These are phyloP conservation scores for Protodeltote pygarga DNA, from an alignment of 2,888 invertebrate species.

Conservation along the genomic window DNA sequence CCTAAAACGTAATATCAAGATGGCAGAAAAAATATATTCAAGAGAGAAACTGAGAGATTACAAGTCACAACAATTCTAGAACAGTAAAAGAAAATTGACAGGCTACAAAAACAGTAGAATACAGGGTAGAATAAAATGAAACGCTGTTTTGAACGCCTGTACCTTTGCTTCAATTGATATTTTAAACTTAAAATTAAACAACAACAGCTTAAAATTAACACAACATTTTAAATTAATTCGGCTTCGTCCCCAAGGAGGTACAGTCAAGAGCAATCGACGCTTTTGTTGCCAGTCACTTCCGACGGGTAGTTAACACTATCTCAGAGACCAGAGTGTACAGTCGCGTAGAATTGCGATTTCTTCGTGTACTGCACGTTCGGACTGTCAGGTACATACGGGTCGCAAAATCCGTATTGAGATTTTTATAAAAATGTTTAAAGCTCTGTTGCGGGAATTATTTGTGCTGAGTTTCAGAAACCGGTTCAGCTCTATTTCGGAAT, in stretches of 20 bases:
- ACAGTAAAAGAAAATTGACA: constrained; percentile 26
- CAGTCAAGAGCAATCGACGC: constrained; percentile 60
- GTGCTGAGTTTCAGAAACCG: constrained; percentile 1
- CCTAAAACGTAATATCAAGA: constrained; percentile 9
- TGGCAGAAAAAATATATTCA: constrained; percentile 20
- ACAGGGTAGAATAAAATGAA: constrained; percentile 14
- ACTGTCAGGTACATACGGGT: constrained; percentile 24
- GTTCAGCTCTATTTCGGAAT: constrained; percentile 5
- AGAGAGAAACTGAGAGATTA: constrained; percentile 29
- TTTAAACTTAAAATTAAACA: constrained; percentile 48
- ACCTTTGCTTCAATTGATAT: constrained; percentile 32
- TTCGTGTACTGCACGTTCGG: constrained; percentile 16
- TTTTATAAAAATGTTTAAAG: constrained; percentile 25
- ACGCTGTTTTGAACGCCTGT: constrained; percentile 17
- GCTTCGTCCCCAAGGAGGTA: constrained; percentile 51
- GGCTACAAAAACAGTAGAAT: constrained; percentile 26
- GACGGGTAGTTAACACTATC: constrained; percentile 68
- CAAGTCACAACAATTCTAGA: constrained; percentile 30
- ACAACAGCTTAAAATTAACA: constrained; percentile 60
- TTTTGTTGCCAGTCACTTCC: constrained; percentile 51
- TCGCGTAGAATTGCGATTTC: constrained; percentile 35
- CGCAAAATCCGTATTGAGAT: constrained; percentile 21
- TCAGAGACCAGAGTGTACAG: constrained; percentile 56
- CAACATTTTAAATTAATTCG: constrained; percentile 61
- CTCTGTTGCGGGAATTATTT: constrained; percentile 13